phyloP scores from a whole-genome alignment of 2,888 invertebrate species.

The Argynnis bischoffii region DNA sequence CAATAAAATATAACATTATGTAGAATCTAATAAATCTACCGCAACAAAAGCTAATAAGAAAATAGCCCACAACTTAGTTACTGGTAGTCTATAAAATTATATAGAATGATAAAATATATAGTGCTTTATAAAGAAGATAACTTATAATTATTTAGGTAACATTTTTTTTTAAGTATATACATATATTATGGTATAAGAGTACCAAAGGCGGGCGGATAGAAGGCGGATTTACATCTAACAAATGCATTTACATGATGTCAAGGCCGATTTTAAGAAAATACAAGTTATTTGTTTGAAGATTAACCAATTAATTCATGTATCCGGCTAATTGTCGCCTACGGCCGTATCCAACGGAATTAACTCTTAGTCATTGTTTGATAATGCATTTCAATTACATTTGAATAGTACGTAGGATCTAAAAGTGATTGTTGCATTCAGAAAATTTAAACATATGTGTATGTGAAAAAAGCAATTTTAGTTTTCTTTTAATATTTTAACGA shows the following conservation, averaged over 20 bases:
- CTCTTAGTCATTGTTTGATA: conserved; percentile 42
- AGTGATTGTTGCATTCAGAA: background rate
- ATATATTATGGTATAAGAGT: background rate
- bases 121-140: no score
- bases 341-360: conserved; percentile 33
- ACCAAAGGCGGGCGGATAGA: conserved; percentile 14
- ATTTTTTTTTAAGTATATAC: background rate
- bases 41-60: background rate
- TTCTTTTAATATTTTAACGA: no score
- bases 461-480: no score
- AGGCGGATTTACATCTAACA: conserved; percentile 34
- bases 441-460: no score
- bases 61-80: background rate
- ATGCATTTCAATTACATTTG: conserved; percentile 26
- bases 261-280: conserved; percentile 52
- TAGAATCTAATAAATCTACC: background rate
- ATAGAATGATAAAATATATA: background rate
- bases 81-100: background rate
- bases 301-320: conserved; percentile 48
- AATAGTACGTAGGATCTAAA: background rate
- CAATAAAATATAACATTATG: background rate
- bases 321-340: conserved; percentile 54
- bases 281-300: conserved; percentile 56
- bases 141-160: no score
- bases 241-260: conserved; percentile 54